These are phyloP conservation scores for Smithornis capensis DNA, from an alignment of 2,113 vertebrate genomes.

Conservation along the genomic window DNA sequence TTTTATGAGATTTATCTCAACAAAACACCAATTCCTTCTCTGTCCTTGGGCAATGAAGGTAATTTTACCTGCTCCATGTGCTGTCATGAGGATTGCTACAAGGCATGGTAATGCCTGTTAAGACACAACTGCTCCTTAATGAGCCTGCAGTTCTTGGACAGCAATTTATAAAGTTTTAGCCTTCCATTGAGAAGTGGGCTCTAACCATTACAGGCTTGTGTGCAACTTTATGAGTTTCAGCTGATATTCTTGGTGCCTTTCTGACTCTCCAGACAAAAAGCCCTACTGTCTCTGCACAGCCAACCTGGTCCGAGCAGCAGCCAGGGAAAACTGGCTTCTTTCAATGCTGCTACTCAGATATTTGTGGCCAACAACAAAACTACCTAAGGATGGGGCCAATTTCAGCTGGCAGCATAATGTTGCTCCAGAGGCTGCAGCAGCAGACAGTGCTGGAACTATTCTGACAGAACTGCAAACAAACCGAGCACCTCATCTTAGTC, in stretches of 20 bases:
- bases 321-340: neutral
- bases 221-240: neutral
- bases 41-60: neutral
- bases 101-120: neutral
- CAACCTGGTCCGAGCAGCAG: conserved; percentile 2
- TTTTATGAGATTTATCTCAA: neutral
- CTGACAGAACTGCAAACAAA: neutral
- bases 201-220: neutral
- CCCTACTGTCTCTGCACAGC: neutral
- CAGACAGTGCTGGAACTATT: neutral
- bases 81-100: neutral
- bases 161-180: neutral
- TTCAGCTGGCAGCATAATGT: neutral
- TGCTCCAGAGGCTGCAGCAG: neutral
- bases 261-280: neutral
- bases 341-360: neutral
- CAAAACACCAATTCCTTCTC: neutral
- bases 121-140: neutral
- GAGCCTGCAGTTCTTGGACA: neutral
- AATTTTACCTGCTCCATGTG: neutral
- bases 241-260: neutral
- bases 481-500: rapidly evolving
- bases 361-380: neutral
- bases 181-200: neutral
- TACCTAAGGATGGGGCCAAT: neutral